Evolutionary conservation across 2,888 invertebrate genomes (phyloP).

Genomic region (Drosophila conformis): DNA sequence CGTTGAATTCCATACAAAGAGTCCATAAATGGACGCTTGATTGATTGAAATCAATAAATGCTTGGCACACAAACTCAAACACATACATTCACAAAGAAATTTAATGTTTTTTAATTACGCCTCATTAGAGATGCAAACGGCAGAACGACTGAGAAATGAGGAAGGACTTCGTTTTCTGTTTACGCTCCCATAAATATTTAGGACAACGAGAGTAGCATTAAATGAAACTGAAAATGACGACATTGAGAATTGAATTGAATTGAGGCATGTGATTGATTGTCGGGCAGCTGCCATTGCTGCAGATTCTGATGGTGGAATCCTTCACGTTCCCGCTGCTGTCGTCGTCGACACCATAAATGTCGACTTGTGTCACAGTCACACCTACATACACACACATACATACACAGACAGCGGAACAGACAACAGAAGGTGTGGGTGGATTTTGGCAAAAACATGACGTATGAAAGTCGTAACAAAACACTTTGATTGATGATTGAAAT

Average conservation of each 20-base stretch:
- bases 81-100: conserved; percentile 37
- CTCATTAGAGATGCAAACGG: conserved; percentile 67
- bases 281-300: conserved; percentile 36
- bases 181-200: conserved; percentile 66
- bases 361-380: conserved; percentile 69
- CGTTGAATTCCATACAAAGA: conserved; percentile 35
- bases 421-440: conserved; percentile 30
- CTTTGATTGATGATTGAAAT: conserved; percentile 77
- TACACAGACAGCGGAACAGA: conserved; percentile 20
- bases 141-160: not conserved
- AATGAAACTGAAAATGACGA: conserved; percentile 62
- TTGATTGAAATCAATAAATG: conserved; percentile 51
- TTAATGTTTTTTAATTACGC: conserved; percentile 73
- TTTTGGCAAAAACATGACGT: conserved; percentile 64
- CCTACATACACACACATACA: conserved; percentile 6
- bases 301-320: conserved; percentile 36
- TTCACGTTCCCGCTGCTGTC: conserved; percentile 48
- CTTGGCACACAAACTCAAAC: conserved; percentile 5
- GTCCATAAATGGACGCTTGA: conserved; percentile 48
- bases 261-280: conserved; percentile 73
- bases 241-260: conserved; percentile 63
- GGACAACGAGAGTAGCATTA: conserved; percentile 40
- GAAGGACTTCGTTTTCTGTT: conserved; percentile 5
- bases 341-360: conserved; percentile 73
- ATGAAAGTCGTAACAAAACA: conserved; percentile 76